These are phyloP conservation scores for Baryphthengus martii DNA, from an alignment of 2,113 vertebrate species.

Conservation along the genomic window DNA sequence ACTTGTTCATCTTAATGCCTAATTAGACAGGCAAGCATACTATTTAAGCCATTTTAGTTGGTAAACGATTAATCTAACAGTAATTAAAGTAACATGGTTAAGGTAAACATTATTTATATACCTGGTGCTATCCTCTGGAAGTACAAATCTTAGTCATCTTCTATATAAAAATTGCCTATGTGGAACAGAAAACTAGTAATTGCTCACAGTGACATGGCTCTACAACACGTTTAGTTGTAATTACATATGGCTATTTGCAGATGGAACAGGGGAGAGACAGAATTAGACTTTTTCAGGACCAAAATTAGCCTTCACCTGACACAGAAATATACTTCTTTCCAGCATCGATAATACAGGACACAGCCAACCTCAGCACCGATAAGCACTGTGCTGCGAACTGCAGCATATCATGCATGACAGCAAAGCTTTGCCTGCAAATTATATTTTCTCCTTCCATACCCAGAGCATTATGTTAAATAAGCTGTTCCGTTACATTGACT, in stretches of 20 bases:
- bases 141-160: neutral
- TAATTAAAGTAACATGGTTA: neutral
- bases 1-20: neutral
- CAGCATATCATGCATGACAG: neutral
- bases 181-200: neutral
- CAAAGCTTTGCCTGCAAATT: neutral
- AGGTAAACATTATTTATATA: neutral
- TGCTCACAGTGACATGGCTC: neutral
- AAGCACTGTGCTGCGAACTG: neutral
- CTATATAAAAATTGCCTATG: neutral
- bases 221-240: neutral
- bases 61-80: neutral
- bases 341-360: rapidly evolving
- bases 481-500: neutral
- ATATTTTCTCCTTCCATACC: neutral
- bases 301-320: neutral
- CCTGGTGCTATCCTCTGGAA: neutral
- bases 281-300: neutral
- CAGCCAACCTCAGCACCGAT: neutral
- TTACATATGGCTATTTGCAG: neutral
- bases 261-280: neutral
- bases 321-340: neutral
- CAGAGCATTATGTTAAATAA: neutral
- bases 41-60: neutral
- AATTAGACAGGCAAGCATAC: neutral